Conservation (phyloP, 2,888 invertebrate genomes). For the Apodemia duryi region DNA sequence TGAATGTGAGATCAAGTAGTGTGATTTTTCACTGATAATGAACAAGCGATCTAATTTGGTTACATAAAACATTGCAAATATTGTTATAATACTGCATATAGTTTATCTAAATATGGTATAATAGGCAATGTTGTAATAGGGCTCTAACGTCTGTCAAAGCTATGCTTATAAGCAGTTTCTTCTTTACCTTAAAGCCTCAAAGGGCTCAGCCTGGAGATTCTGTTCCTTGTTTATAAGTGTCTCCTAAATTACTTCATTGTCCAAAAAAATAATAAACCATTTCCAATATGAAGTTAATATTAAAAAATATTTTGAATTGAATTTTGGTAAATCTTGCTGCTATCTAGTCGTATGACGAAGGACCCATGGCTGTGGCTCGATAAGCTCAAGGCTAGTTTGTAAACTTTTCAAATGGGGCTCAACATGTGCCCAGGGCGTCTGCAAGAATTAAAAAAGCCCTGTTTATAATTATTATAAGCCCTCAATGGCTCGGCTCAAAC, state of each 20-base stretch:
- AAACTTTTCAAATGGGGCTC: too few species aligned
- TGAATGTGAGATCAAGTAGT: not conserved
- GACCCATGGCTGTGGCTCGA: too few species aligned
- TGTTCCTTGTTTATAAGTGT: not conserved
- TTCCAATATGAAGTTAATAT: too few species aligned
- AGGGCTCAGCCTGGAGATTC: not conserved
- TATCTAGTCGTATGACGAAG: too few species aligned
- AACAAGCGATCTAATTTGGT: not conserved
- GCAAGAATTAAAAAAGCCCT: too few species aligned
- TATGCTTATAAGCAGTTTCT: not conserved
- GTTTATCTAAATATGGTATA: not conserved
- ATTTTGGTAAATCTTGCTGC: too few species aligned
- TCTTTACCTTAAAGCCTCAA: not conserved
- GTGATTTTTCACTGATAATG: constrained; percentile 1
- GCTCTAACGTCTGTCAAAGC: not conserved
- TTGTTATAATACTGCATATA: not conserved
- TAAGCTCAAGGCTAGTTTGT: too few species aligned
- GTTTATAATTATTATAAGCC: too few species aligned
- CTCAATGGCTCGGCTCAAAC: too few species aligned
- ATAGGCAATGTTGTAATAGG: not conserved
- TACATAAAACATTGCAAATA: not conserved
- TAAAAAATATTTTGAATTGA: too few species aligned
- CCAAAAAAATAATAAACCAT: not conserved
- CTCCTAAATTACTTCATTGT: not conserved
- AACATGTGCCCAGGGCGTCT: too few species aligned